Conservation (phyloP, 2,888 invertebrate genomes). For the Neoitamus cyanurus region DNA sequence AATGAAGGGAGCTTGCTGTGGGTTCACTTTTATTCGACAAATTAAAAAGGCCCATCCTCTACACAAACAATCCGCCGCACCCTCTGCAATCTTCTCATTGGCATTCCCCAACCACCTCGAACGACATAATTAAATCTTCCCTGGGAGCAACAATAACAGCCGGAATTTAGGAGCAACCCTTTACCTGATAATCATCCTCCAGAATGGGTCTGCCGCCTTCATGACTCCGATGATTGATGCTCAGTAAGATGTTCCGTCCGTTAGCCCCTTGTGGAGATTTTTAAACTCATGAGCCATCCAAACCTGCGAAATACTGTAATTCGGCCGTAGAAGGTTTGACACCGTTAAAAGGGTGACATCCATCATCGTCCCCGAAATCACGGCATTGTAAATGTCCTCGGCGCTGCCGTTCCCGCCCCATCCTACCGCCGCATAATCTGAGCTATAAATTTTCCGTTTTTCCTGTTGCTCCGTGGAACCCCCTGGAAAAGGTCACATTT, state of each 20-base stretch:
- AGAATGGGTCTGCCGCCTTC: not conserved
- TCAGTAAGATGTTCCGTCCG: not conserved
- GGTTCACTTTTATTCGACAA: not conserved
- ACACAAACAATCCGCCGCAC: not conserved
- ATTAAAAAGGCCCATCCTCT: not conserved
- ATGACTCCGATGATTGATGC: not conserved
- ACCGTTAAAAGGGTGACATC: conserved; percentile 20
- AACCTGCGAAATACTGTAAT: not conserved
- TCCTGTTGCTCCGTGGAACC: not conserved
- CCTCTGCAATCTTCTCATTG: not conserved
- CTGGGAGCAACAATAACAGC: not conserved
- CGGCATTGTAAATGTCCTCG: conserved; percentile 21
- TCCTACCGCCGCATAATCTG: not conserved
- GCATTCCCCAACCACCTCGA: not conserved
- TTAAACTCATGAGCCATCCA: not conserved
- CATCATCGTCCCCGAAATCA: conserved; percentile 15
- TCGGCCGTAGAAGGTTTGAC: not conserved
- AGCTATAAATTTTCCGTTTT: conserved; percentile 21
- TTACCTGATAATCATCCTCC: not conserved
- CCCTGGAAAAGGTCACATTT: conserved; percentile 22
- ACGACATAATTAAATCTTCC: not conserved
- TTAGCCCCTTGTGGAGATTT: not conserved
- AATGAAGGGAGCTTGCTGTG: not conserved
- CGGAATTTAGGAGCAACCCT: not conserved
- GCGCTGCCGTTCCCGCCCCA: not conserved